phyloP scores from a whole-genome alignment of 2,113 vertebrate species.

The Nycticebus coucang region DNA sequence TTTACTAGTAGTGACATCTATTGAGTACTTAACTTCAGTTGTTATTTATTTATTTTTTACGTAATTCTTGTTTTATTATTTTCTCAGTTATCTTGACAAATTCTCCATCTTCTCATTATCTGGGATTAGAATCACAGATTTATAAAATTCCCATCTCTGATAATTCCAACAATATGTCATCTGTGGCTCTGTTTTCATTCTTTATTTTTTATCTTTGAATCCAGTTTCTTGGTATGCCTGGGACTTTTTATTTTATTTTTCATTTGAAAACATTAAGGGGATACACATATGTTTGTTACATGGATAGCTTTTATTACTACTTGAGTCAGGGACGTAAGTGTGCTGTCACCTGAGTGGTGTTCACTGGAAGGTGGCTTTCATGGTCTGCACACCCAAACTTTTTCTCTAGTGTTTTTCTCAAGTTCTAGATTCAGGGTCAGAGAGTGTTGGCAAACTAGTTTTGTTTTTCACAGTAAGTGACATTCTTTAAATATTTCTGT shows the following conservation, averaged over 20 bases:
- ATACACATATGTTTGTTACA: no score
- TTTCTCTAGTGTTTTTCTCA: background rate
- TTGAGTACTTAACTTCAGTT: background rate
- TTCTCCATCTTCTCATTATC: background rate
- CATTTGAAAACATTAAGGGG: no score
- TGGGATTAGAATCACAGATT: background rate
- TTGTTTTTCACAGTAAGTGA: background rate
- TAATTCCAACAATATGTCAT: background rate
- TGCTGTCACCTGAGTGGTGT: no score
- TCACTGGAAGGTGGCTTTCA: background rate
- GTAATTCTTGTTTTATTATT: background rate
- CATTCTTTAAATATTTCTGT: constrained; percentile 8
- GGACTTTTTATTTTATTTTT: background rate
- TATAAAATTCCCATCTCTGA: background rate
- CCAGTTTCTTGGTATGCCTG: background rate
- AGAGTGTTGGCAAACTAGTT: background rate
- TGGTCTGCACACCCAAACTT: background rate
- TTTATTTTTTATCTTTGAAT: constrained; percentile 4
- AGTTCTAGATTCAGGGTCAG: background rate
- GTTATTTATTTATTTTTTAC: background rate
- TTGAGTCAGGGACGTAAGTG: no score
- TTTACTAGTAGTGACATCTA: background rate
- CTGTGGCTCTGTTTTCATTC: background rate
- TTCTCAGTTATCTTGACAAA: background rate
- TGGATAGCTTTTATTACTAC: no score